Evolutionary conservation across 2,797 vertebrate species (phyloP), one percentile per base, ranked within the genome.

Genomic region (Iguana delicatissima): DNA sequence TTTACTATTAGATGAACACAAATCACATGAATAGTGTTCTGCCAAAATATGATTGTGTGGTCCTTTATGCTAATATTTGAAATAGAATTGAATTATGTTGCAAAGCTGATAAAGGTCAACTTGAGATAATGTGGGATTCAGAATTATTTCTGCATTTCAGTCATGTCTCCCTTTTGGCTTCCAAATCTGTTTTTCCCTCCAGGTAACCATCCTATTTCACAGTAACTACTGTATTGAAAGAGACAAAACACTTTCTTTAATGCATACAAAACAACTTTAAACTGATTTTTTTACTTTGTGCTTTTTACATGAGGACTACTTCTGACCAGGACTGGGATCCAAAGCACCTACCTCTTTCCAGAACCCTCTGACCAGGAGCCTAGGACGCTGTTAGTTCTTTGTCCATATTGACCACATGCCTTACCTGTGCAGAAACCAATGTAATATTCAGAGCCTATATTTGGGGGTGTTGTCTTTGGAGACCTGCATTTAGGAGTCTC

Each of bases 181-280:
- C 81, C 55, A 90, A 81, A 18, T 22, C 64, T 4, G 29, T 46
- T 62, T 50, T 74, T 86, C 87, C 86, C 32, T 73, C 92, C 84
- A 86, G 73, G 89, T 46, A 92, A 80, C 57, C 4, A 89, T 93
- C 88, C 95, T 86, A 0, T 91, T 95, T 94, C 87, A 67, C 72
- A 29, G 46, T 67, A 89, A 26, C 50, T 67, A 64, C 13, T 76
- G 8, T 42, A 89, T 29, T 22, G 42, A 67, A 38, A 77, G 35
- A 55, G 20, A 62, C 7, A 52, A 18, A 77, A 50, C 20, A 29
- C 24, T 84, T 79, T 7, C 77, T 67, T 84, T 29, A n/a, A 13
- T 24, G 16, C 42, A 35, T 26, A 83, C 5, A 62, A 83, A 38
- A 79, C 8, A 46, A 67, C 24, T 18, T 42, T 29, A 84, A 46